Evolutionary conservation across 35 echinoderm and acorn worm genomes (phyloP).

Genomic region (Ptychodera flava): DNA sequence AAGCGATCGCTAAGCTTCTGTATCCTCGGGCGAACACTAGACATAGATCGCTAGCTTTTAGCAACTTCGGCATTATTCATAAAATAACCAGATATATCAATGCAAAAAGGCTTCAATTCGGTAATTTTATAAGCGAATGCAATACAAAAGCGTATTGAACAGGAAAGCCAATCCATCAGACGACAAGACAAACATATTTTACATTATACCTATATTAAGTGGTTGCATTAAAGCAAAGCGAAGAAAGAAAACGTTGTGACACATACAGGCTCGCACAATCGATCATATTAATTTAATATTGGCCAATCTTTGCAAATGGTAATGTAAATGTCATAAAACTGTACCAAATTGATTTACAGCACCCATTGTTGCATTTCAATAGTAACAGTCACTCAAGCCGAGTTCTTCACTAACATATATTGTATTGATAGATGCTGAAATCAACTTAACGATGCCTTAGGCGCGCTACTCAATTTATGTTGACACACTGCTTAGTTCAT

Average conservation of each 20-base stretch:
- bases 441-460: neutral
- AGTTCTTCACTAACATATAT: neutral
- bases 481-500: neutral
- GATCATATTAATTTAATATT: slow-evolving; percentile 2
- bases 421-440: neutral
- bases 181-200: neutral
- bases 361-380: slow-evolving; percentile 1
- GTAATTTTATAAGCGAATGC: neutral
- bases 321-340: slow-evolving; percentile 2
- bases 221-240: neutral
- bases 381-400: neutral
- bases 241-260: neutral
- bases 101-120: neutral
- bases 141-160: slow-evolving; percentile 1
- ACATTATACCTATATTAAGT: neutral
- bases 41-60: neutral
- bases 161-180: neutral
- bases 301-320: neutral
- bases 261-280: neutral
- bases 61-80: neutral
- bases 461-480: neutral
- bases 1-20: neutral
- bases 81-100: neutral
- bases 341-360: neutral
- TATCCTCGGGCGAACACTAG: neutral